Base-by-base conservation (phyloP, 2,113 vertebrate species). In the Corvus cornix region DNA sequence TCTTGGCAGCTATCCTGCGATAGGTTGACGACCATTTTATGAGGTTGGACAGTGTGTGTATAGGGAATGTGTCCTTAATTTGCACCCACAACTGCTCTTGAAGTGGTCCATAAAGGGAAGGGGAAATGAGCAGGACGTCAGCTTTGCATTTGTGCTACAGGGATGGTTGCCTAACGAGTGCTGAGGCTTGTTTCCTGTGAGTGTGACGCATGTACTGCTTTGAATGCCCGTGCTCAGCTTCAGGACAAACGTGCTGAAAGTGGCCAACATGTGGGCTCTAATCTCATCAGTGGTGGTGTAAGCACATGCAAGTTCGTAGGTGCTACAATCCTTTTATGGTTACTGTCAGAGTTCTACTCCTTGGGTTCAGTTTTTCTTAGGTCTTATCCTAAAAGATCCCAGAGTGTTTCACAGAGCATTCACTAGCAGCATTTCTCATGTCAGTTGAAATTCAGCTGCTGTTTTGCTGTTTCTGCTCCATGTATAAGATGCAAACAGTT, bases 81-180 rank as follows among this genome's bases (percentile, higher is more conserved):
- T 94, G 68, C 64, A 53, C 37, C 59, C 14, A 7, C 26, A 69
- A 1, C 41, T 62, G 31, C n/a, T 89, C 82, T 83, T 63, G 55
- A 55, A 70, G 79, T 21, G 48, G 69, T 88, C 80, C 64, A 2
- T 86, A 82, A 79, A 93, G 87, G 85, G 84, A 97, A 97, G 93
- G 84, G 89, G 91, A 97, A 96, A 91, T 43, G 73, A 90, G 66
- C 82, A 89, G 80, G 37, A 90, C 1, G 59, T 95, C 80, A 89
- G 22, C 77, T 85, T 68, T 86, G 73, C 83, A 87, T 58, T 75
- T 82, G 78, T 87, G 59, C 82, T 76, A 26, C 77, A 84, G 35
- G 62, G 81, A 68, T 48, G 52, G 90, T 97, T 97, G 90, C 93
- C 90, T 95, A 95, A 97, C 2, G 2, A 64, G 63, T 3, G 1